These are phyloP conservation scores for Oxytorus armatus DNA, from an alignment of 2,888 invertebrate genomes.

Conservation along the genomic window DNA sequence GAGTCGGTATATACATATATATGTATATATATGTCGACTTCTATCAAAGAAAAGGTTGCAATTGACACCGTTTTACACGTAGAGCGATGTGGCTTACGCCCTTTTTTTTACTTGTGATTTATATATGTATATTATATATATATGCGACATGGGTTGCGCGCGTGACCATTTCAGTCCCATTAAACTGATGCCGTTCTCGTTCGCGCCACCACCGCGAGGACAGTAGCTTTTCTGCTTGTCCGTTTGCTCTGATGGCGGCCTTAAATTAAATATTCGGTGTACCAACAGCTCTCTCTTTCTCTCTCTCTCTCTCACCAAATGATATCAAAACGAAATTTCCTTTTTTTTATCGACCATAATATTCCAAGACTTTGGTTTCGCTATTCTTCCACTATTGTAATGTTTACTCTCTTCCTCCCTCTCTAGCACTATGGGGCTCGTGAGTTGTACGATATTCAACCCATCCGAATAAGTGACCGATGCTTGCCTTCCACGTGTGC, in stretches of 20 bases:
- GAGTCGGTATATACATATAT: not conserved
- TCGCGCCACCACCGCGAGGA: constrained; percentile 51
- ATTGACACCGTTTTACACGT: not conserved
- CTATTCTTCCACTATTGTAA: constrained; percentile 23
- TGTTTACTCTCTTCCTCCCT: constrained; percentile 14
- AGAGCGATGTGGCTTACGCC: constrained; percentile 7
- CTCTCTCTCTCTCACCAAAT: constrained; percentile 17
- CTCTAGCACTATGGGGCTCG: constrained; percentile 1
- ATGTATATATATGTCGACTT: constrained; percentile 5
- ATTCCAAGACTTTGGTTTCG: constrained; percentile 5
- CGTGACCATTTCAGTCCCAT: constrained; percentile 68
- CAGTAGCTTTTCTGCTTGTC: constrained; percentile 35
- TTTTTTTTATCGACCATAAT: constrained; percentile 46
- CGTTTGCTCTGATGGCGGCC: constrained; percentile 57
- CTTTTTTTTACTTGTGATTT: constrained; percentile 1
- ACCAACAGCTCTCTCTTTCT: constrained; percentile 51
- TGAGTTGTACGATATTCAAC: constrained; percentile 24
- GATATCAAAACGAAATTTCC: constrained; percentile 50
- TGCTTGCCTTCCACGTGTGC: constrained; percentile 9
- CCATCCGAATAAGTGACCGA: constrained; percentile 23
- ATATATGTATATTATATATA: constrained; percentile 1
- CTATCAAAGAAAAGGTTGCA: constrained; percentile 16
- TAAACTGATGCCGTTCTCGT: constrained; percentile 66
- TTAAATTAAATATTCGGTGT: constrained; percentile 66
- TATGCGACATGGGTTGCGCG: constrained; percentile 40